phyloP scores from a whole-genome alignment of 1,140 invertebrate genomes.

The Hyphantria cunea region DNA sequence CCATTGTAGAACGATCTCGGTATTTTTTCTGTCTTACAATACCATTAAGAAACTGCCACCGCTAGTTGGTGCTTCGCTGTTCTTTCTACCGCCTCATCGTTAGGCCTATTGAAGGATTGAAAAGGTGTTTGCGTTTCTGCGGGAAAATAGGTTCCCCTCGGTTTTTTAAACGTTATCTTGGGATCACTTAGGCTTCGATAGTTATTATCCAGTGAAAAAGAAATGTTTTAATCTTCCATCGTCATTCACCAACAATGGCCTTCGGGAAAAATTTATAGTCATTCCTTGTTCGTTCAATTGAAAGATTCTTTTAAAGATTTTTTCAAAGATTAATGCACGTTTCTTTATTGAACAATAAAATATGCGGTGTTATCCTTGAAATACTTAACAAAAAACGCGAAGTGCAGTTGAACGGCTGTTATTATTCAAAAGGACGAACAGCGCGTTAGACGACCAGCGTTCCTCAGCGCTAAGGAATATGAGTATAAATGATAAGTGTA shows the following conservation, averaged over 20 bases:
- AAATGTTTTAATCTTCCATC: slow-evolving; percentile 77
- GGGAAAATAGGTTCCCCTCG: slow-evolving; percentile 73
- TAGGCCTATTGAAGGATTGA: slow-evolving; percentile 74
- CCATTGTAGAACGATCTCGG: slow-evolving; percentile 69
- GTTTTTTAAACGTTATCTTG: slow-evolving; percentile 64
- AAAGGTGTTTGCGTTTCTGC: slow-evolving; percentile 77
- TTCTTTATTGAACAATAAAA: slow-evolving; percentile 6
- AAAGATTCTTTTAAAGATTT: slow-evolving; percentile 39
- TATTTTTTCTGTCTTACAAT: slow-evolving; percentile 78
- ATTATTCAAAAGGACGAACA: too few relatives aligned
- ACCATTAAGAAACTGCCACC: slow-evolving; percentile 77
- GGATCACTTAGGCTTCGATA: slow-evolving; percentile 78
- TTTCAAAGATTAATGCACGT: slow-evolving; percentile 41
- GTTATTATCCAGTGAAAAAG: slow-evolving; percentile 73
- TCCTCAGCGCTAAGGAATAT: too few relatives aligned
- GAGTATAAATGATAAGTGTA: too few relatives aligned
- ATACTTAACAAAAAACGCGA: background rate
- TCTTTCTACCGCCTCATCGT: slow-evolving; percentile 62
- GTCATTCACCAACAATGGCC: slow-evolving; percentile 74
- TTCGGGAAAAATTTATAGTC: slow-evolving; percentile 69
- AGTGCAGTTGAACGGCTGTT: too few relatives aligned
- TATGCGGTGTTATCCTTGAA: slow-evolving; percentile 14
- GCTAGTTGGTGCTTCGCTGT: slow-evolving; percentile 67
- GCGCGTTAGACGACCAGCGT: too few relatives aligned
- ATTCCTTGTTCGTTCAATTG: slow-evolving; percentile 63